phyloP scores from a whole-genome alignment of 1,140 invertebrate genomes.

The Cydia pomonella region DNA sequence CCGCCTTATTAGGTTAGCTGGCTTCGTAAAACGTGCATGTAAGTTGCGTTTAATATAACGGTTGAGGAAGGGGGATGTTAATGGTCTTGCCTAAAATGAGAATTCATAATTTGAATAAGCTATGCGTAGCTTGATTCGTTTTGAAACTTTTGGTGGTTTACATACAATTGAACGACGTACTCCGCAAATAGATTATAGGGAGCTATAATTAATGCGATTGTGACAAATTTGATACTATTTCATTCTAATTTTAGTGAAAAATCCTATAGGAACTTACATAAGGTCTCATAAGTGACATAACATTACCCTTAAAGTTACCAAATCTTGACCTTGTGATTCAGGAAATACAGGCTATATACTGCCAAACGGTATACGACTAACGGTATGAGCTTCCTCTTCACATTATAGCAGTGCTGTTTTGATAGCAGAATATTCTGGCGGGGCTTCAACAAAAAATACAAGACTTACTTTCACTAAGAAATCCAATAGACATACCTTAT shows the following conservation, averaged over 20 bases:
- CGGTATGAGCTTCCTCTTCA: background rate
- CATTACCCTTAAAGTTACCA: too few species aligned
- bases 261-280: too few species aligned
- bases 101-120: background rate
- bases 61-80: background rate
- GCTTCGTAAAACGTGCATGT: slow-evolving; percentile 8
- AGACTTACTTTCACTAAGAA: background rate
- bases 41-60: background rate
- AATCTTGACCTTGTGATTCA: too few species aligned
- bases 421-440: background rate
- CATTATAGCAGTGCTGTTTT: background rate
- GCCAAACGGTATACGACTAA: background rate
- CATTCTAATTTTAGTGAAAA: too few species aligned
- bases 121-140: background rate
- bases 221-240: too few species aligned
- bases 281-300: too few species aligned
- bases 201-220: too few species aligned
- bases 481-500: too few species aligned
- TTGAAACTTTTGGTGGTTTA: too few species aligned
- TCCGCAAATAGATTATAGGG: too few species aligned
- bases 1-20: slow-evolving; percentile 3
- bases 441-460: background rate
- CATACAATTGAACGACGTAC: too few species aligned
- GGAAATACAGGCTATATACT: too few species aligned
- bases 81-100: background rate